Conservation (phyloP, 2,888 invertebrate genomes). For the Acanthosepion esculentum region DNA sequence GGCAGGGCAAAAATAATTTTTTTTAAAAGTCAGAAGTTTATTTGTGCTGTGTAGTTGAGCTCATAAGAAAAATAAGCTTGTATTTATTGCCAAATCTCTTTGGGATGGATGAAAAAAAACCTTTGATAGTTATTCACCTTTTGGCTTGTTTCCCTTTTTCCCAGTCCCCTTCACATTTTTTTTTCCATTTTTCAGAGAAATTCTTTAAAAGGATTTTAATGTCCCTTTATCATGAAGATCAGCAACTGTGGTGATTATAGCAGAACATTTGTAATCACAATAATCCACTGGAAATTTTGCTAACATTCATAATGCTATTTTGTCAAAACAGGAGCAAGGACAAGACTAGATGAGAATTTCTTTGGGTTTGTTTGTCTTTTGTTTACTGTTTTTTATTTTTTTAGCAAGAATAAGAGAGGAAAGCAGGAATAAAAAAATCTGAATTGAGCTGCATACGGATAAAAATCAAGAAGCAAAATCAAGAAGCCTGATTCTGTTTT, state of each 20-base stretch:
- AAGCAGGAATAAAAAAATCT: background rate
- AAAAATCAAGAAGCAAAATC: constrained; percentile 33
- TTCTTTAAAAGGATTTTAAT: constrained; percentile 33
- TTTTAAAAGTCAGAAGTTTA: background rate
- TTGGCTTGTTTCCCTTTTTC: background rate
- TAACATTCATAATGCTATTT: background rate
- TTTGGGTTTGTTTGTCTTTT: background rate
- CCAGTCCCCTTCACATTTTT: background rate
- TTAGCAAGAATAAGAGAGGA: background rate
- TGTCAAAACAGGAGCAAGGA: background rate
- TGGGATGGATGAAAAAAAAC: background rate
- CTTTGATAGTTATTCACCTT: background rate
- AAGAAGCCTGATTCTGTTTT: constrained; percentile 33
- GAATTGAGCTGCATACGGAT: constrained; percentile 2
- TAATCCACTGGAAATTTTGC: constrained; percentile 15
- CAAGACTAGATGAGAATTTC: background rate
- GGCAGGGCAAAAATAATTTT: background rate
- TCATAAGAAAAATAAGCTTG: background rate
- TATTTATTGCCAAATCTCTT: background rate
- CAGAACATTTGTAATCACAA: background rate
- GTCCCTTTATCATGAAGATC: constrained; percentile 4
- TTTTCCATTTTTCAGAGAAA: background rate
- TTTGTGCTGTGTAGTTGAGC: background rate
- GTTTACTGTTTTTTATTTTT: background rate
- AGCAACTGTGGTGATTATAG: background rate